Conservation (phyloP, 2,113 vertebrate species). For the Cyprinodon tularosa region DNA sequence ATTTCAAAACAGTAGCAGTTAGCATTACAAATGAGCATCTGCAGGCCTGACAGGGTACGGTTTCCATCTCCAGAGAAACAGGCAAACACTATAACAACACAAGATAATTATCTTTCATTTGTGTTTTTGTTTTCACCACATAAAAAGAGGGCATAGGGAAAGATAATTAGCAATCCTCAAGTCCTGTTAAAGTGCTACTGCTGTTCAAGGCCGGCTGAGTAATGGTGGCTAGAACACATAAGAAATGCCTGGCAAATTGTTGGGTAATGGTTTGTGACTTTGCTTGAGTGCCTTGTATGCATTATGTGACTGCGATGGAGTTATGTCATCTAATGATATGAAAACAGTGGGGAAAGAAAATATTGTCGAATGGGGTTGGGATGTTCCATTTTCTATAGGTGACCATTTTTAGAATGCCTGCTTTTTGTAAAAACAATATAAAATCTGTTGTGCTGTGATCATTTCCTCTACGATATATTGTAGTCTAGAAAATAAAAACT, state of each 20-base stretch:
- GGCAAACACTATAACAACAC: conserved; percentile 60
- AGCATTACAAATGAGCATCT: conserved; percentile 63
- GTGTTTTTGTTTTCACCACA: conserved; percentile 63
- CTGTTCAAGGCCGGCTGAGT: conserved; percentile 34
- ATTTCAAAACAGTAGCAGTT: conserved; percentile 62
- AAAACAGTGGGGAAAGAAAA: background rate
- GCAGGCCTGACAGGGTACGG: conserved; percentile 41
- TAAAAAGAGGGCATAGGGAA: conserved; percentile 48
- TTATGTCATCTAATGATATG: background rate
- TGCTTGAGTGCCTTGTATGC: background rate
- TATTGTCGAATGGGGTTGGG: background rate
- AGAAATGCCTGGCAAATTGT: conserved; percentile 33
- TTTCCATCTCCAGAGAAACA: conserved; percentile 49
- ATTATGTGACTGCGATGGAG: background rate
- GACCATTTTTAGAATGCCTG: background rate
- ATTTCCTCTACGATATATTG: background rate
- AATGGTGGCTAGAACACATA: conserved; percentile 27
- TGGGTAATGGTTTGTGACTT: conserved; percentile 27
- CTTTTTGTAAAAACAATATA: background rate
- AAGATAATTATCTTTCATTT: conserved; percentile 65
- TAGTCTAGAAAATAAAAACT: background rate
- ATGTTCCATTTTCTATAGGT: background rate
- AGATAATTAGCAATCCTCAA: conserved; percentile 26
- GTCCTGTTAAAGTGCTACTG: conserved; percentile 29
- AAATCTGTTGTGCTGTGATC: background rate